These are phyloP conservation scores for Thinocorus orbignyianus DNA, from an alignment of 2,113 vertebrate genomes.

Conservation along the genomic window DNA sequence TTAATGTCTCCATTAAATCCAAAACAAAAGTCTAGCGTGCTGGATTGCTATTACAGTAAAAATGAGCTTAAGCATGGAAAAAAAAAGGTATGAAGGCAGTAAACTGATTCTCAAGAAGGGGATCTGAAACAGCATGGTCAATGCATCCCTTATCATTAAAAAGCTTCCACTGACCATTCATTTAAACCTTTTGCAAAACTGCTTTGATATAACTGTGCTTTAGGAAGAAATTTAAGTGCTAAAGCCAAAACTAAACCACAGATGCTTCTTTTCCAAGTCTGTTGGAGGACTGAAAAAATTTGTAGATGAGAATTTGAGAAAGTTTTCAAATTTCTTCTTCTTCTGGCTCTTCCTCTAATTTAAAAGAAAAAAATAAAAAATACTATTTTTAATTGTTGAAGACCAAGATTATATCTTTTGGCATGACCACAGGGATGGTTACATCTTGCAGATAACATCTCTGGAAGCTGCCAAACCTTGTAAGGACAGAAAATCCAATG, in stretches of 20 bases:
- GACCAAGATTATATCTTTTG: not conserved
- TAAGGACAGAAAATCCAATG: slow-evolving; percentile 4
- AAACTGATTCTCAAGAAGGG: not conserved
- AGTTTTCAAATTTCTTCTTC: not conserved
- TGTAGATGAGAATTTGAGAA: not conserved
- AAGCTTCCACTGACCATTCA: not conserved
- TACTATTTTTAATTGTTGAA: not conserved
- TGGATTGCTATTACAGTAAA: not conserved
- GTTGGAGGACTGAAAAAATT: not conserved
- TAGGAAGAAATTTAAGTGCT: not conserved
- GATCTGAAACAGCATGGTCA: not conserved
- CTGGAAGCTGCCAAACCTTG: not conserved
- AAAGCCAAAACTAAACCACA: not conserved
- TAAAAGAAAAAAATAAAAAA: not conserved
- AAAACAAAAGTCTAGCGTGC: not conserved
- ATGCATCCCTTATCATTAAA: fast-evolving
- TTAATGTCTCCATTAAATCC: not conserved
- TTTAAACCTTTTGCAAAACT: not conserved
- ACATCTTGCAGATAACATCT: not conserved
- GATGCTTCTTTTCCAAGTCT: not conserved
- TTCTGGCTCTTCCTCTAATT: not conserved
- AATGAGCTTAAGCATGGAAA: not conserved
- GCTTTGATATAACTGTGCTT: not conserved
- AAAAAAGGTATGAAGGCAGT: not conserved
- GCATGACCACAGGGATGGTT: not conserved